These are phyloP conservation scores for Orthochromis malagaraziensis DNA, from an alignment of 2,113 vertebrate species.

Conservation along the genomic window DNA sequence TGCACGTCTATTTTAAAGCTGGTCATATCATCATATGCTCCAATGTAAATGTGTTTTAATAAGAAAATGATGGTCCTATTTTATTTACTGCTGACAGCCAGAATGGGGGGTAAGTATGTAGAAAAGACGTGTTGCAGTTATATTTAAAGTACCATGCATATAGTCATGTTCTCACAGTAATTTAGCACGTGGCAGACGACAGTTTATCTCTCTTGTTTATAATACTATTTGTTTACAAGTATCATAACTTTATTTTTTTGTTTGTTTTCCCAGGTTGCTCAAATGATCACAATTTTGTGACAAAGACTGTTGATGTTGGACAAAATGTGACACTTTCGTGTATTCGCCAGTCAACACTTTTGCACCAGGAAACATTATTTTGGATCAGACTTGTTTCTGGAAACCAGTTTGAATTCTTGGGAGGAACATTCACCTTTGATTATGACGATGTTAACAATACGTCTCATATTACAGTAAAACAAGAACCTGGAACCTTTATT, in stretches of 20 bases:
- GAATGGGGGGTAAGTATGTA: neutral
- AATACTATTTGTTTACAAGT: rapidly evolving
- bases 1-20: neutral
- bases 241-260: rapidly evolving
- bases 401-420: neutral
- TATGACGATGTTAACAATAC: rapidly evolving
- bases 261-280: neutral
- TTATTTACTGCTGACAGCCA: neutral
- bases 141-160: rapidly evolving
- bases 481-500: neutral
- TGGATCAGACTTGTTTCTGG: constrained; percentile 34
- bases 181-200: rapidly evolving
- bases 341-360: neutral
- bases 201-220: rapidly evolving
- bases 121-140: rapidly evolving
- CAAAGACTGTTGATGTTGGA: neutral
- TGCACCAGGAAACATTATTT: neutral
- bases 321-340: neutral
- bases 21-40: rapidly evolving
- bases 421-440: neutral
- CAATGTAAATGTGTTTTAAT: neutral
- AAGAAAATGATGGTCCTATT: neutral
- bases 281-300: neutral
- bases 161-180: neutral
- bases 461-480: neutral